Evolutionary conservation across 2,888 invertebrate species (phyloP).

Genomic region (Luperina nickerlii): DNA sequence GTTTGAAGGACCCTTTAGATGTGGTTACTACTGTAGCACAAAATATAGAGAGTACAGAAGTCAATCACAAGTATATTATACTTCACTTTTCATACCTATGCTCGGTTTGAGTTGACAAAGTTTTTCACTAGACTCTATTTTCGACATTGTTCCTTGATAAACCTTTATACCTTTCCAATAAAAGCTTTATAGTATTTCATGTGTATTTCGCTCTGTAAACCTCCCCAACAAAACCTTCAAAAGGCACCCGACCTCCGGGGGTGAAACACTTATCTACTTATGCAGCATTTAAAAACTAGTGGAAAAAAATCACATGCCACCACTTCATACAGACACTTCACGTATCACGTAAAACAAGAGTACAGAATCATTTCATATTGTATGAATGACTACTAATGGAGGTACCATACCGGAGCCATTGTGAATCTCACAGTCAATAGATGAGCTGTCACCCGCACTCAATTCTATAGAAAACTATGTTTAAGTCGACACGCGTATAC

Average conservation of each 20-base stretch:
- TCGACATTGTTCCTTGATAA: no score
- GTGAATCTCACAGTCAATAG: slow-evolving; percentile 53
- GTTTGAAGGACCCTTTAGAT: no score
- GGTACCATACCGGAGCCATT: slow-evolving; percentile 41
- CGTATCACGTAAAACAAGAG: slow-evolving; percentile 29
- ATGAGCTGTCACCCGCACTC: slow-evolving; percentile 58
- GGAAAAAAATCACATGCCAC: slow-evolving; percentile 1
- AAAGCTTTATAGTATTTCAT: no score
- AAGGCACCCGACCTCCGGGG: no score
- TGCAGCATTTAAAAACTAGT: background rate
- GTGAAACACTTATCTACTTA: background rate
- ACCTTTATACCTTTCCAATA: no score
- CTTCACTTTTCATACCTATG: no score
- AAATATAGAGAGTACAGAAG: no score
- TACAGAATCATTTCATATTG: slow-evolving; percentile 41
- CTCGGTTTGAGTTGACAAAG: no score
- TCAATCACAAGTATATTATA: no score
- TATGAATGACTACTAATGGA: slow-evolving; percentile 47
- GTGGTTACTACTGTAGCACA: background rate
- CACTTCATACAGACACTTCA: background rate
- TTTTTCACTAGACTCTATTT: no score
- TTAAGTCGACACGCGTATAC: slow-evolving; percentile 19
- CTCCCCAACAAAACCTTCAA: no score
- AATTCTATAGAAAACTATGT: slow-evolving; percentile 43
- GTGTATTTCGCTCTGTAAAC: no score